Base-by-base conservation (phyloP, 2,888 invertebrate species). In the Acrobasis repandana region DNA sequence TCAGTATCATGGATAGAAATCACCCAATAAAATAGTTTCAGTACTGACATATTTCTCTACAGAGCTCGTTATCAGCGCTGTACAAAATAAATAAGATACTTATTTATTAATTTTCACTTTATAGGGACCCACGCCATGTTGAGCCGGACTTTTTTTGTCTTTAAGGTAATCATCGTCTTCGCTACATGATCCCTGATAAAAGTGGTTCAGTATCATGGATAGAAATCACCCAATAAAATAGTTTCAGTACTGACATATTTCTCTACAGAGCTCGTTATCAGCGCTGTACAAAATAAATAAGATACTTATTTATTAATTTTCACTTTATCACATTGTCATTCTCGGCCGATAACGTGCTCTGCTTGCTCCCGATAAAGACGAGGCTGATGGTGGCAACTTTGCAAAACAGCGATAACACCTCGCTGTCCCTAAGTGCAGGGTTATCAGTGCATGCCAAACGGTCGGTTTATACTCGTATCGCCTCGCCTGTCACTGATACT, bases 381-480 rank as follows among this genome's bases (percentile, higher is more conserved):
- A 76, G 76, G 74, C 75, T 76, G 71, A 64, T 69, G 70, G 67
- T 77, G 68, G 78, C 78, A 79, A 84, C 80, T 76, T 85, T 83
- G 83, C 82, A 84, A 83, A 85, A 80, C 81, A 82, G 82, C 83
- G 85, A 86, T 73, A 64, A 63, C 38, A 66, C 67, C 68, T 63
- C 66, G 81, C 82, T 83, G 83, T 82, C 68, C 67, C 56, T 80
- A 76, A 80, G 82, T 83, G 87, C 83, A 85, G 85, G 90, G 89
- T 89, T 90, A 90, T 90, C 90, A 63, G 58, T 70, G 76, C 73
- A 76, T 78, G 76, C 80, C 77, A 80, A 82, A 83, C 79, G 80
- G 83, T 76, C 72, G 80, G 77, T 78, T 80, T 73, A 77, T 76
- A 75, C 75, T 67, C 43, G 66, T 81, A 80, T 79, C 69, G 64